Evolutionary conservation across 1,140 invertebrate genomes (phyloP).

Genomic region (Drosophila burlai): DNA sequence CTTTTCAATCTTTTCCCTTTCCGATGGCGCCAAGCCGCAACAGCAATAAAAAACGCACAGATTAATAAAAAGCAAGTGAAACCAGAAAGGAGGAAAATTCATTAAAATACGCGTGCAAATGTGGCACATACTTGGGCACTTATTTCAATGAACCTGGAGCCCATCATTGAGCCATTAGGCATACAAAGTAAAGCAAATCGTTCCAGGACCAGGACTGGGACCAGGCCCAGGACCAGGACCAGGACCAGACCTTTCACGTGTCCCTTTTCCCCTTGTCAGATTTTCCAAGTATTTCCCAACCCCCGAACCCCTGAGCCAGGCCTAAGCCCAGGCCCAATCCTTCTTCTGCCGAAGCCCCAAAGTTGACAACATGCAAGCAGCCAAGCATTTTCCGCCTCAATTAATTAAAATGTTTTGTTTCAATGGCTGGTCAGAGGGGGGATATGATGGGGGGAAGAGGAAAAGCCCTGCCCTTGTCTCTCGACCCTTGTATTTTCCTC

Average conservation of each 20-base stretch:
- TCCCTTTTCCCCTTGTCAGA: conserved; percentile 13
- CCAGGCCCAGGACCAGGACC: background rate
- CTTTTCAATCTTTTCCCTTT: conserved; percentile 18
- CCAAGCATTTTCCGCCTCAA: conserved; percentile 68
- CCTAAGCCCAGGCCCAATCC: background rate
- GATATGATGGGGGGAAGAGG: background rate
- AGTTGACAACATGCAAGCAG: conserved; percentile 57
- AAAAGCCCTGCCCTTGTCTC: background rate
- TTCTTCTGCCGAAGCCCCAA: background rate
- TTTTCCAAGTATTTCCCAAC: background rate
- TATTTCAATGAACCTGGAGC: conserved; percentile 44
- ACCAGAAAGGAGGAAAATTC: conserved; percentile 2
- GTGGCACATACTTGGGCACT: conserved; percentile 42
- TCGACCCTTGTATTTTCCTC: conserved; percentile 8
- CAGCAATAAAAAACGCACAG: background rate
- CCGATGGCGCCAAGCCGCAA: conserved; percentile 27
- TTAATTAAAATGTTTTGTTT: conserved; percentile 82
- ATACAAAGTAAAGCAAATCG: conserved; percentile 52
- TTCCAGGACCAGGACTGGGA: background rate
- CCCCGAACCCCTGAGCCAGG: background rate
- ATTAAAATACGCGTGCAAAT: conserved; percentile 24
- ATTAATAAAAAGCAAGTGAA: background rate
- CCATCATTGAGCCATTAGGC: conserved; percentile 57
- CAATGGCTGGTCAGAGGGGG: conserved; percentile 36
- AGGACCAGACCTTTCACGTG: conserved; percentile 5